phyloP scores from a whole-genome alignment of 2,797 vertebrate genomes.

The Thamnophis elegans region DNA sequence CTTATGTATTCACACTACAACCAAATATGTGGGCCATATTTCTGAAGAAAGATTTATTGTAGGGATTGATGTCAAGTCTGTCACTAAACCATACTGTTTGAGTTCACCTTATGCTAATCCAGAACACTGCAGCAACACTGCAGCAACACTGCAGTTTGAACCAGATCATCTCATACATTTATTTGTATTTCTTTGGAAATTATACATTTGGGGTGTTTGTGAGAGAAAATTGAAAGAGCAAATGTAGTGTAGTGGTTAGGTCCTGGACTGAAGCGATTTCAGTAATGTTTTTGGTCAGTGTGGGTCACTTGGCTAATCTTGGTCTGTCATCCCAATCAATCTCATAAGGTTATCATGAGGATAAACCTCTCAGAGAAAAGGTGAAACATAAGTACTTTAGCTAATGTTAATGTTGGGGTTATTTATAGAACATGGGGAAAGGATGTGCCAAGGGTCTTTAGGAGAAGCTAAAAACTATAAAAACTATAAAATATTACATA shows the following conservation, averaged over 20 bases:
- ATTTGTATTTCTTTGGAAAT: neutral
- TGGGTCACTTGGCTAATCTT: neutral
- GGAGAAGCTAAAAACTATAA: neutral
- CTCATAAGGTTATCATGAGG: neutral
- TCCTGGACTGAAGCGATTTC: neutral
- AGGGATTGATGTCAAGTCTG: neutral
- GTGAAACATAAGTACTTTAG: neutral
- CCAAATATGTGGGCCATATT: neutral
- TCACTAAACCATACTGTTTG: neutral
- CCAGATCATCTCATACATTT: neutral
- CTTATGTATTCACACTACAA: neutral
- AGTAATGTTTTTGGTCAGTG: neutral
- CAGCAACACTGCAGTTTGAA: neutral
- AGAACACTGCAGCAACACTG: neutral
- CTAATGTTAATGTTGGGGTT: neutral
- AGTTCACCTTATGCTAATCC: neutral
- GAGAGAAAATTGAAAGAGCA: neutral
- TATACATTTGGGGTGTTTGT: neutral
- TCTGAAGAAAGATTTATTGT: neutral
- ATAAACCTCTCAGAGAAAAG: neutral
- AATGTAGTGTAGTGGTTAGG: neutral
- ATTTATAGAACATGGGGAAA: neutral
- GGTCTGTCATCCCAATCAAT: neutral
- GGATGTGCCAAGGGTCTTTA: neutral
- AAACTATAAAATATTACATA: neutral